Evolutionary conservation across 2,797 vertebrate species (phyloP).

Genomic region (Phalanger gymnotis): DNA sequence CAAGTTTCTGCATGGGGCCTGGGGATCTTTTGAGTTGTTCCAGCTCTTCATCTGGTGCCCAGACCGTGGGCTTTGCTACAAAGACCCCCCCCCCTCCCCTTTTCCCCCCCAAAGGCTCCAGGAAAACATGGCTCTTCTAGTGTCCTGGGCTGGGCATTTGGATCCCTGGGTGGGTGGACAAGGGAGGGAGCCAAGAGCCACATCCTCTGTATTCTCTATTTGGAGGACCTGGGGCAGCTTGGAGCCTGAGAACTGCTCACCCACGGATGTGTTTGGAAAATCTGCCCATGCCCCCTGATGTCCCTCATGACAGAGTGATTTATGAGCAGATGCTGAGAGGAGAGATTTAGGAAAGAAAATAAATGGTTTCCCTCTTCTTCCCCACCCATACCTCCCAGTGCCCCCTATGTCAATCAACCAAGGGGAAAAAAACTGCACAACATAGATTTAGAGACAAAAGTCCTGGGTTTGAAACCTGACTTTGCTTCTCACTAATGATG

Average conservation of each 20-base stretch:
- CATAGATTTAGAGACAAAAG: neutral
- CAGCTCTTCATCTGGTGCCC: slow-evolving; percentile 57
- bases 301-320: slow-evolving; percentile 63
- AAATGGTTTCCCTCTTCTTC: neutral
- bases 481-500: neutral
- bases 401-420: neutral
- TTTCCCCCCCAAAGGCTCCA: neutral
- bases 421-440: neutral
- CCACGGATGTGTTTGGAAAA: slow-evolving; percentile 43
- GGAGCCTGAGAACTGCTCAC: slow-evolving; percentile 44
- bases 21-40: neutral
- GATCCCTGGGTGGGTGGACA: slow-evolving; percentile 45
- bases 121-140: slow-evolving; percentile 31
- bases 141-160: neutral
- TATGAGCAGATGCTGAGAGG: slow-evolving; percentile 61
- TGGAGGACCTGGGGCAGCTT: neutral
- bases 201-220: slow-evolving; percentile 25
- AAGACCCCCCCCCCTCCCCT: slow-evolving; percentile 2
- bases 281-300: neutral
- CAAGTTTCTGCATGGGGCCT: neutral
- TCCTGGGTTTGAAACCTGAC: neutral
- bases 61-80: slow-evolving; percentile 3
- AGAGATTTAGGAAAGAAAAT: slow-evolving; percentile 37
- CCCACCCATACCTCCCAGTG: neutral
- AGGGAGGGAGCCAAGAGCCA: slow-evolving; percentile 63